Percentiles rank a stretch among this genome's conserved stretches.
These are phyloP conservation scores for Pyrrhia umbra DNA, from an alignment of 2,888 invertebrate species.

Conservation along the genomic window DNA sequence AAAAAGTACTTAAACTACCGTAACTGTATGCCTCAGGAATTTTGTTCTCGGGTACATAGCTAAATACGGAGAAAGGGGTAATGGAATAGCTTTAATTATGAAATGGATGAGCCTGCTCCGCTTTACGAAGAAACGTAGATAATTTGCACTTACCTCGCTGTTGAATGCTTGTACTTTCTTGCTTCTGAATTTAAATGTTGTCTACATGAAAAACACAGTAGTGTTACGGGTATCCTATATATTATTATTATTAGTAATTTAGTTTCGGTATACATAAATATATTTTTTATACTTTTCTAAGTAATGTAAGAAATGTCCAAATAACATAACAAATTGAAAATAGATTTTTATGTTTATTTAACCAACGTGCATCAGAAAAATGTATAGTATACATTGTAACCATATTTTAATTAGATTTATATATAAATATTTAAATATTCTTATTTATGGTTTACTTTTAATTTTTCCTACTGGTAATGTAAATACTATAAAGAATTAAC, in stretches of 20 bases:
- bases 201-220: conserved; percentile 3
- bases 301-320: too few species aligned
- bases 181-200: background rate
- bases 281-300: too few species aligned
- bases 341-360: too few species aligned
- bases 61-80: conserved; percentile 62
- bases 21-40: conserved; percentile 60
- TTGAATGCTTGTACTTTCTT: conserved; percentile 17
- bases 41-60: conserved; percentile 52
- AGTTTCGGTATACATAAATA: too few species aligned
- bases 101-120: conserved; percentile 63
- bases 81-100: conserved; percentile 69
- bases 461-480: too few species aligned
- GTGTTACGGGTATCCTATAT: background rate
- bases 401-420: too few species aligned
- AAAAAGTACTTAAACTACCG: conserved; percentile 61
- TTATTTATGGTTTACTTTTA: too few species aligned
- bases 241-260: background rate
- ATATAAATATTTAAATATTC: too few species aligned
- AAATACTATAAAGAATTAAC: too few species aligned
- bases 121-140: conserved; percentile 41
- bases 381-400: too few species aligned
- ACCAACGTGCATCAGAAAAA: too few species aligned
- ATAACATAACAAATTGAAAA: too few species aligned
- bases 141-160: conserved; percentile 27